Evolutionary conservation across 2,113 vertebrate genomes (phyloP), one percentile per base, ranked within the genome.

Genomic region (Corythornis madagascariensis): DNA sequence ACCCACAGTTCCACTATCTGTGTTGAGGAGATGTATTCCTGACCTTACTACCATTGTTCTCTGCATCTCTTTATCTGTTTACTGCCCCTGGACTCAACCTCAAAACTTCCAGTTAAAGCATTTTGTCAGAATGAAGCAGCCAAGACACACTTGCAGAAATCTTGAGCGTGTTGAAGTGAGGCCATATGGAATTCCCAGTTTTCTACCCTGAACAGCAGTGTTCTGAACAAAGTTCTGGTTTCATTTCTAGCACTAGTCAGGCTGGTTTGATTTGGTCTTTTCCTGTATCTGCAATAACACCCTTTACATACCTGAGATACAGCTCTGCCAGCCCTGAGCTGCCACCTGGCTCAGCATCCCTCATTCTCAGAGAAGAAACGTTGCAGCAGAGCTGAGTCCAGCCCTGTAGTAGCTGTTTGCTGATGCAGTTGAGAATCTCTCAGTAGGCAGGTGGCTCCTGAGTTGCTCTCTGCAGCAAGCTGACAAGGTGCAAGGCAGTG

Each of bases 271-370:
- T 21, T 11, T 21, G 20, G 50, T n/a, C 53, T 15, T 18, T 35
- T n/a, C 29, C 26, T 6, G 2, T 13, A 5, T 33, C 35, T 50
- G 52, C 14, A 31, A 4, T 12, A 52, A 21, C 35, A 35, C 17
- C 25, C 16, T 43, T 48, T 33, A 2, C 24, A 2, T 25, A 25
- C 67, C 9, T 10, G 43, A 43, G 50, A 13, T 25, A 5, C 19
- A 26, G 52, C 43, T 25, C 35, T 45, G 1, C 20, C 48, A 6
- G 42, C 8, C 33, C 22, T 33, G 0, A 3, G 1, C 33, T 19
- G 24, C 33, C 4, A 4, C 75, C 22, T 31, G 18, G 4, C 22
- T 12, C 8, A 40, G 40, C 33, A 8, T 7, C 47, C 22, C 9
- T 24, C 9, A 2, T 16, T 20, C 42, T 24, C 43, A 5, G 5